phyloP scores from a whole-genome alignment of 1,140 invertebrate species.

The Papilio helenus region DNA sequence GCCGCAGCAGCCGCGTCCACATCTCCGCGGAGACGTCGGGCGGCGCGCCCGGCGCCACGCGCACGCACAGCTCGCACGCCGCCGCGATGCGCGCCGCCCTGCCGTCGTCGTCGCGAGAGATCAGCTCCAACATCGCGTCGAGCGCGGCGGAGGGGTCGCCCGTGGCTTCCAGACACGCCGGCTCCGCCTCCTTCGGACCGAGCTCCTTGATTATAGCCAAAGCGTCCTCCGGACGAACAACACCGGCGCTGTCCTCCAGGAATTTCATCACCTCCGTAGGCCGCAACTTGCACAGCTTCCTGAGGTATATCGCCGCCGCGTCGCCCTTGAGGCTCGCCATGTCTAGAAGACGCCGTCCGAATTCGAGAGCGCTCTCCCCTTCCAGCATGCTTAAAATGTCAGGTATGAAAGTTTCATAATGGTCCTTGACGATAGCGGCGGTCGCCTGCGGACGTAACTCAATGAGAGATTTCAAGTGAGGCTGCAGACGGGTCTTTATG shows the following conservation, averaged over 20 bases:
- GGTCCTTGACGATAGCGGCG: slow-evolving; percentile 62
- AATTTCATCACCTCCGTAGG: slow-evolving; percentile 61
- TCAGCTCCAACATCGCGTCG: slow-evolving; percentile 51
- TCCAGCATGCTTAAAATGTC: slow-evolving; percentile 48
- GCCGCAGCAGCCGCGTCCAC: slow-evolving; percentile 64
- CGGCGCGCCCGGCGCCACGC: slow-evolving; percentile 57
- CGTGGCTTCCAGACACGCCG: slow-evolving; percentile 71
- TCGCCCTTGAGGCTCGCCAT: slow-evolving; percentile 64
- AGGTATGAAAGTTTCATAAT: slow-evolving; percentile 51
- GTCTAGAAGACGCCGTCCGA: slow-evolving; percentile 65
- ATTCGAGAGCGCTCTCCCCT: slow-evolving; percentile 56
- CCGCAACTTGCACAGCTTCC: slow-evolving; percentile 58
- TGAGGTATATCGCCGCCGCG: slow-evolving; percentile 63
- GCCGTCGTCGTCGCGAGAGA: slow-evolving; percentile 43
- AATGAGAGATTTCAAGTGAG: slow-evolving; percentile 54
- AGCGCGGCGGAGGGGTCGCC: slow-evolving; percentile 66
- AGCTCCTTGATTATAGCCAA: slow-evolving; percentile 60
- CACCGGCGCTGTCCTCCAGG: slow-evolving; percentile 59
- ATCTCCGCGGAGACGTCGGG: slow-evolving; percentile 56
- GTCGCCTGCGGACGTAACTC: slow-evolving; percentile 62
- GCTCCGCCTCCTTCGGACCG: slow-evolving; percentile 62
- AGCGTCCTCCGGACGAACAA: slow-evolving; percentile 72
- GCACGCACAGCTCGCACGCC: slow-evolving; percentile 63
- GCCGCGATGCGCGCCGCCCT: slow-evolving; percentile 43
- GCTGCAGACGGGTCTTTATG: slow-evolving; percentile 47